Evolutionary conservation across 2,888 invertebrate species (phyloP).

Genomic region (Drosophila acutilabella): DNA sequence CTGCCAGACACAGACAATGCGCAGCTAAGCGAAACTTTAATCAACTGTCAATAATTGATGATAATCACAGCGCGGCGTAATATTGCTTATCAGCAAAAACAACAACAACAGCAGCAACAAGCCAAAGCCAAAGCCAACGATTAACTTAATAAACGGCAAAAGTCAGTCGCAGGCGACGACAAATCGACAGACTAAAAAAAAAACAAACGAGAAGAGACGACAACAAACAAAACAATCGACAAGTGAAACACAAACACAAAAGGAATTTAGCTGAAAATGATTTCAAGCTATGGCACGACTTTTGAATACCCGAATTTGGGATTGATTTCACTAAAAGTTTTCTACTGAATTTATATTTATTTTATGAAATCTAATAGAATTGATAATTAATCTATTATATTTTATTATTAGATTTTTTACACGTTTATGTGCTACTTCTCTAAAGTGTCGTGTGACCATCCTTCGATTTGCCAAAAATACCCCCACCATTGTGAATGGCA

Average conservation of each 20-base stretch:
- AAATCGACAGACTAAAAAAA: constrained; percentile 17
- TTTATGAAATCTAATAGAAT: too few species aligned
- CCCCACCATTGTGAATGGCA: too few species aligned
- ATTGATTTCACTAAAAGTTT: too few species aligned
- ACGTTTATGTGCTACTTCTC: too few species aligned
- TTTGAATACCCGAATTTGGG: constrained; percentile 23
- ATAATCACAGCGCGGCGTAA: constrained; percentile 62
- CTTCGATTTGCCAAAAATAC: too few species aligned
- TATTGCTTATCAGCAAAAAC: constrained; percentile 56
- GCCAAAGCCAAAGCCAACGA: constrained; percentile 28
- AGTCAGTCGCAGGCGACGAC: background rate
- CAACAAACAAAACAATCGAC: constrained; percentile 43
- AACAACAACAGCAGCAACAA: constrained; percentile 23
- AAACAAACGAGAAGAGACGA: constrained; percentile 32
- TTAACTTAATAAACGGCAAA: constrained; percentile 54
- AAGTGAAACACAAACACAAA: constrained; percentile 47
- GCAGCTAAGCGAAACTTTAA: constrained; percentile 64
- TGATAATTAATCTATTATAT: too few species aligned
- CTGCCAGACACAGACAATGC: constrained; percentile 28
- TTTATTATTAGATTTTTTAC: too few species aligned
- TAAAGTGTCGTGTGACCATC: too few species aligned
- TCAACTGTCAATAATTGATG: constrained; percentile 74
- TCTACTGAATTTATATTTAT: too few species aligned
- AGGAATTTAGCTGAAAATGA: constrained; percentile 7
- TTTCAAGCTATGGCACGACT: constrained; percentile 1